These are phyloP conservation scores for Campopleginae sp. DNA, from an alignment of 2,888 invertebrate genomes.

Conservation along the genomic window DNA sequence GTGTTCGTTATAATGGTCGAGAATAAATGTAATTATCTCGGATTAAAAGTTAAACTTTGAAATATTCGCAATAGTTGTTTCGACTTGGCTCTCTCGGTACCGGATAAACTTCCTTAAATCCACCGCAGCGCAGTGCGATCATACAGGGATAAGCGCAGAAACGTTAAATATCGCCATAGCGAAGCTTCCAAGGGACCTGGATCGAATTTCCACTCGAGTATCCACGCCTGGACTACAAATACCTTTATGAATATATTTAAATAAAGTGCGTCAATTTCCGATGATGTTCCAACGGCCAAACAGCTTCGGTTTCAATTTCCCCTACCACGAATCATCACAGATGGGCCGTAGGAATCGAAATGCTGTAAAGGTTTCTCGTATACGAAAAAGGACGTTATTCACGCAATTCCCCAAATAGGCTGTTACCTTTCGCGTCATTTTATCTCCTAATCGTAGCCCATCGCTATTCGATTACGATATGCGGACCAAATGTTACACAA, in stretches of 20 bases:
- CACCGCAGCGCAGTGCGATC: no score
- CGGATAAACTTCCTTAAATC: background rate
- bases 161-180: conserved; percentile 30
- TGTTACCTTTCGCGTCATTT: conserved; percentile 9
- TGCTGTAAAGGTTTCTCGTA: background rate
- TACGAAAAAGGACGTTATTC: conserved; percentile 10
- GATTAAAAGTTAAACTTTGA: no score
- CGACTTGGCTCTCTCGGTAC: no score
- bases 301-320: background rate
- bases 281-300: conserved; percentile 47
- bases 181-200: conserved; percentile 23
- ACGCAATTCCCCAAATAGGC: background rate
- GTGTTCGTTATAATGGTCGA: no score
- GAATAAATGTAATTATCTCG: no score
- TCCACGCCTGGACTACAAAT: conserved; percentile 16
- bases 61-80: no score
- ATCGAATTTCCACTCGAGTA: conserved; percentile 55
- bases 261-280: conserved; percentile 43
- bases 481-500: conserved; percentile 18
- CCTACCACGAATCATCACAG: conserved; percentile 14
- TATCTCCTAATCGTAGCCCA: conserved; percentile 9
- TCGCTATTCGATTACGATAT: background rate
- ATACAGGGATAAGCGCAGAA: conserved; percentile 2
- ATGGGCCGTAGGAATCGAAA: conserved; percentile 9
- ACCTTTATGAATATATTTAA: background rate